Conservation (phyloP, 2,797 vertebrate genomes). For the Lacerta bilineata region DNA sequence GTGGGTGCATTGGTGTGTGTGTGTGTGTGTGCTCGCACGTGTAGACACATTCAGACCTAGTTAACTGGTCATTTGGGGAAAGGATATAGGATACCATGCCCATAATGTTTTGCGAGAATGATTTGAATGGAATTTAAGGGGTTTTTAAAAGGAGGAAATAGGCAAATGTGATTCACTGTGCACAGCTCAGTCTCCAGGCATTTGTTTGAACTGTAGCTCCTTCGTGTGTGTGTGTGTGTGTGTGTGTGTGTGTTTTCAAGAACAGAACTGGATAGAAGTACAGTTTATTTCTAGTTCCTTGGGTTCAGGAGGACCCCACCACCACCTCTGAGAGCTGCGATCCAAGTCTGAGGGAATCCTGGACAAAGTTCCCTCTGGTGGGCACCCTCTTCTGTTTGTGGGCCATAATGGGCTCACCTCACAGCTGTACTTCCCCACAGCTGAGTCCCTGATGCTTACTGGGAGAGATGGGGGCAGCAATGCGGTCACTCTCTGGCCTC, state of each 20-base stretch:
- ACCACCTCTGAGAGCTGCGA: neutral
- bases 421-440: too few species aligned
- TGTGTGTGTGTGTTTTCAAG: conserved; percentile 12
- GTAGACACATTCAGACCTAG: conserved; percentile 33
- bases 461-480: too few species aligned
- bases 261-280: neutral
- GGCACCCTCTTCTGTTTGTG: neutral
- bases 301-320: neutral
- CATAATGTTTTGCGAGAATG: conserved; percentile 47
- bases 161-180: conserved; percentile 16
- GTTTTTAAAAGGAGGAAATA: conserved; percentile 65
- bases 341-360: neutral
- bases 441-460: too few species aligned
- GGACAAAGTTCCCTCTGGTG: neutral
- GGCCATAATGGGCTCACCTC: neutral
- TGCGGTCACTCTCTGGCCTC: too few species aligned
- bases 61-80: conserved; percentile 66
- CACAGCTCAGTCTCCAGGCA: conserved; percentile 39
- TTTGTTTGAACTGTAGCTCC: conserved; percentile 52
- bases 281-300: neutral
- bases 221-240: neutral
- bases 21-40: neutral
- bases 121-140: conserved; percentile 57
- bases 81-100: conserved; percentile 55
- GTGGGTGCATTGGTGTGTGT: conserved; percentile 16